Conservation (phyloP, 2,113 vertebrate species). For the Mionectes macconnelli region DNA sequence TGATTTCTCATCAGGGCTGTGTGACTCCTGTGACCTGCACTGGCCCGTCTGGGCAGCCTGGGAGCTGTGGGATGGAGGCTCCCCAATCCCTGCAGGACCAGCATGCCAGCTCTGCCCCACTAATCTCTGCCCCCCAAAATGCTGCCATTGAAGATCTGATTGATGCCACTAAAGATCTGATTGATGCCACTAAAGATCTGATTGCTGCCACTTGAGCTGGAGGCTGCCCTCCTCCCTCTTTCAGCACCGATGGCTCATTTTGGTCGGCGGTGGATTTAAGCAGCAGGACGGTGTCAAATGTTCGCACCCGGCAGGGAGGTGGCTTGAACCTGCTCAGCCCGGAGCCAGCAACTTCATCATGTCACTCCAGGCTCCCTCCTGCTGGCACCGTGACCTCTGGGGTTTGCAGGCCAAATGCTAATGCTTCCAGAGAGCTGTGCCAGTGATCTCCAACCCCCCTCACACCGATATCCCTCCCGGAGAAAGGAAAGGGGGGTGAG, state of each 20-base stretch:
- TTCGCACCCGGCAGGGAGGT: not conserved
- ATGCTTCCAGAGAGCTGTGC: not conserved
- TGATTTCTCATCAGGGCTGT: not conserved
- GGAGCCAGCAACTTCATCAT: not conserved
- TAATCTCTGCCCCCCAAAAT: not conserved
- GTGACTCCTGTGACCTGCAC: accelerated
- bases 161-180: not conserved
- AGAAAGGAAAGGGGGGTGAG: not conserved
- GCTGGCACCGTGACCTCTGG: not conserved
- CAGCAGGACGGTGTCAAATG: not conserved
- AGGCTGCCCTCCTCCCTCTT: not conserved
- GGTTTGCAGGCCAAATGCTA: not conserved
- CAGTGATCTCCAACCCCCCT: not conserved
- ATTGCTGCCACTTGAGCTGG: not conserved
- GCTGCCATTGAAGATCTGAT: not conserved
- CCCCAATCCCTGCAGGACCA: not conserved
- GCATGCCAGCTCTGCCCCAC: accelerated
- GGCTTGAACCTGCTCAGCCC: not conserved
- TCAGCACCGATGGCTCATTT: not conserved
- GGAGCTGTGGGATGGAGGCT: not conserved
- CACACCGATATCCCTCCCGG: accelerated
- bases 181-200: not conserved
- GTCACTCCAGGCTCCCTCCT: not conserved
- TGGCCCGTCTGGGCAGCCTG: not conserved
- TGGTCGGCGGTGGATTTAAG: not conserved